phyloP scores from a whole-genome alignment of 2,797 vertebrate species.

The Mustela erminea region DNA sequence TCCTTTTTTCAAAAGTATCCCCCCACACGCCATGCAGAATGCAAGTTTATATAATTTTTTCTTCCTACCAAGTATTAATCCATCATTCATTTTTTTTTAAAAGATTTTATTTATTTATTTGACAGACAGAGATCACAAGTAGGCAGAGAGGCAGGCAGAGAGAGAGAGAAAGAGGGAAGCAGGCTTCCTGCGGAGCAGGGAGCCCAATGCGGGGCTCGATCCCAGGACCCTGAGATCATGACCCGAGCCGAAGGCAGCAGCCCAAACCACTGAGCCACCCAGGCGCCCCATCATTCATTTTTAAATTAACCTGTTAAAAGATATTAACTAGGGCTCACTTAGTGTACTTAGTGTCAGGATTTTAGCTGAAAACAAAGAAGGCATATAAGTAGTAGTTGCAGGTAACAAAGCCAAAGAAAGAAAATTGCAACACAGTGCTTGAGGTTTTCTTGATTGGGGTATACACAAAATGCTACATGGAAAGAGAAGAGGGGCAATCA shows the following conservation, averaged over 20 bases:
- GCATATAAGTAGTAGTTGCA: not conserved
- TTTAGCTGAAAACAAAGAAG: not conserved
- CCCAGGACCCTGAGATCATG: no score
- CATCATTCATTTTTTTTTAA: not conserved
- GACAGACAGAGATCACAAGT: no score
- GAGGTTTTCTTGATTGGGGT: not conserved
- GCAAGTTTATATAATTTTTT: not conserved
- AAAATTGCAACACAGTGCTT: not conserved
- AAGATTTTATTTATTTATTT: no score
- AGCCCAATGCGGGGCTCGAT: no score
- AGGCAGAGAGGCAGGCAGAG: no score
- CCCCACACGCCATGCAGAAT: not conserved
- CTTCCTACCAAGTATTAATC: not conserved
- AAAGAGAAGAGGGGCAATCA: not conserved
- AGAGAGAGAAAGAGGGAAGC: no score
- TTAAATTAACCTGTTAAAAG: not conserved
- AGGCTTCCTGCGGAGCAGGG: no score
- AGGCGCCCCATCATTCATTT: not conserved
- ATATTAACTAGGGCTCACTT: not conserved
- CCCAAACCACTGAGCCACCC: no score
- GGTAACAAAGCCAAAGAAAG: not conserved
- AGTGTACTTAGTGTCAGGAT: not conserved
- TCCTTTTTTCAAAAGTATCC: not conserved
- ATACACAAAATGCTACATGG: accelerated
- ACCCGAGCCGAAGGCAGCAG: no score